phyloP scores from a whole-genome alignment of 1,140 invertebrate species.

The Formica selysi region DNA sequence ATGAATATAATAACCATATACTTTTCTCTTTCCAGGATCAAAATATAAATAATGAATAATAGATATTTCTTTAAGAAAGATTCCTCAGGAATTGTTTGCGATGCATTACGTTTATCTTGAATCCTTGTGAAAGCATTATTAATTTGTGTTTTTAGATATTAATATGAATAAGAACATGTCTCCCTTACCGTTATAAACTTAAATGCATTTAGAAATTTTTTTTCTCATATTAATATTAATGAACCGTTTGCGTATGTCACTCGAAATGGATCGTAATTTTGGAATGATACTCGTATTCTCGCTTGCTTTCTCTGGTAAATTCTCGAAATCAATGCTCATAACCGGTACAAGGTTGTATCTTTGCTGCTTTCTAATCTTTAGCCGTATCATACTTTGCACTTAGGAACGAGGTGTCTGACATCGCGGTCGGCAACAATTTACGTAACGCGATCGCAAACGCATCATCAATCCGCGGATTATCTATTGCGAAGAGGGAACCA shows the following conservation, averaged over 20 bases:
- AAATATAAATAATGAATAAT: constrained; percentile 6
- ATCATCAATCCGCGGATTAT: constrained; percentile 80
- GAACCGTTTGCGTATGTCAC: not conserved
- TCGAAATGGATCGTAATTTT: not conserved
- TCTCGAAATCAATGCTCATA: constrained; percentile 34
- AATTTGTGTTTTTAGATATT: not conserved
- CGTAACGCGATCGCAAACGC: constrained; percentile 69
- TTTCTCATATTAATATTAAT: not conserved
- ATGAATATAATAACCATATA: not conserved
- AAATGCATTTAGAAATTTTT: not conserved
- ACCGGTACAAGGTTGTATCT: constrained; percentile 35
- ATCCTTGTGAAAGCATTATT: not conserved
- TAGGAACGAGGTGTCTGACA: constrained; percentile 37
- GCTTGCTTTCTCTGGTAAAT: constrained; percentile 8
- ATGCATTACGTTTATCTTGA: not conserved
- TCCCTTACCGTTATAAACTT: not conserved
- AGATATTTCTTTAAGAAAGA: not conserved
- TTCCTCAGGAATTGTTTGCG: not conserved
- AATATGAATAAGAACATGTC: not conserved
- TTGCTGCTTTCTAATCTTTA: constrained; percentile 59
- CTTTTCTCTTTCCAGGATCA: not conserved
- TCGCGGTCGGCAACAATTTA: constrained; percentile 66
- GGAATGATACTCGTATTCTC: not conserved
- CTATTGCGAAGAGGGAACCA: constrained; percentile 70
- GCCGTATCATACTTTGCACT: constrained; percentile 49